Evolutionary conservation across 2,113 vertebrate genomes (phyloP).

Genomic region (Ifrita kowaldi): DNA sequence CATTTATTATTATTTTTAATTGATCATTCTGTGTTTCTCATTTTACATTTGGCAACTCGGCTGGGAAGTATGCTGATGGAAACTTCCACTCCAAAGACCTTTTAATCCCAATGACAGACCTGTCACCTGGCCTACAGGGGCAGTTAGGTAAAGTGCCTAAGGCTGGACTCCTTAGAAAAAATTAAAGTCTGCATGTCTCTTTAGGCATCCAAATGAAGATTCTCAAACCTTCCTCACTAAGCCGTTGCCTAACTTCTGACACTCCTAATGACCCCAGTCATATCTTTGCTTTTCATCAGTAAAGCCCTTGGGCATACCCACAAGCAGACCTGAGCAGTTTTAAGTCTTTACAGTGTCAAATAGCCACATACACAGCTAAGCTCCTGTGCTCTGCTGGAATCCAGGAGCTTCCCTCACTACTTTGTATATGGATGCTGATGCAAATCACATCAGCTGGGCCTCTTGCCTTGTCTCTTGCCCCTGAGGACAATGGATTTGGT

Average conservation of each 20-base stretch:
- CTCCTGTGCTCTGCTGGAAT: background rate
- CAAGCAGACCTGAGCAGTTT: background rate
- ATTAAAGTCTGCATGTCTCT: background rate
- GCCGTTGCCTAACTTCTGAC: background rate
- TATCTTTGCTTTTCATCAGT: background rate
- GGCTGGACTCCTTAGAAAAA: background rate
- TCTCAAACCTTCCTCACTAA: background rate
- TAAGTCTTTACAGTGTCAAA: background rate
- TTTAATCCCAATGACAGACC: background rate
- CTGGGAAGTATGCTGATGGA: background rate
- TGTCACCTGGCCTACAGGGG: background rate
- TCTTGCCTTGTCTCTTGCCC: background rate
- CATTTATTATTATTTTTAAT: background rate
- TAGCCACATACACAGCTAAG: background rate
- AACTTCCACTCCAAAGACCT: background rate
- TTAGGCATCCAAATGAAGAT: background rate
- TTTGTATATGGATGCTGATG: background rate
- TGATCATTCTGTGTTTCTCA: background rate
- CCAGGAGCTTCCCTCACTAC: background rate
- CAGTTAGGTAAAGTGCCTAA: background rate
- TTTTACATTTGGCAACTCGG: background rate
- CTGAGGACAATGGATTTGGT: background rate
- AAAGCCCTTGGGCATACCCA: background rate
- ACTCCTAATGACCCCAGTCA: background rate
- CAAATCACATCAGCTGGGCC: background rate